Conservation (phyloP, 2,888 invertebrate genomes). For the Abrostola triplasia region DNA sequence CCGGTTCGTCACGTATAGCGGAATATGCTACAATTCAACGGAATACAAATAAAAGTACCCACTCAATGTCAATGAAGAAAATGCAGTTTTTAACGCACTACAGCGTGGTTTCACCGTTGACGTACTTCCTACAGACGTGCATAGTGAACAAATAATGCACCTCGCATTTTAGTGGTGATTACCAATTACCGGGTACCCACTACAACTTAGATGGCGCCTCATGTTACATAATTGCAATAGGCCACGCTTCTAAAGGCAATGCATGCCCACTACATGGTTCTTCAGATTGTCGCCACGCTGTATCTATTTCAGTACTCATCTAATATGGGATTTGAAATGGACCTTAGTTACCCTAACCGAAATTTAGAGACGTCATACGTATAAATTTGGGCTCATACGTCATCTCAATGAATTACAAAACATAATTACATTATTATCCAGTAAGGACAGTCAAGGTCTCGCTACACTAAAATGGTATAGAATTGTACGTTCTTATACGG, state of each 20-base stretch:
- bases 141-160: slow-evolving; percentile 32
- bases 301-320: slow-evolving; percentile 50
- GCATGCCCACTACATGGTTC: slow-evolving; percentile 45
- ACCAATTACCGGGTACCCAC: slow-evolving; percentile 36
- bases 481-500: slow-evolving; percentile 65
- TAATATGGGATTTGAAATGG: slow-evolving; percentile 55
- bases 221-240: slow-evolving; percentile 36
- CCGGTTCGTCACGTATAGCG: slow-evolving; percentile 45
- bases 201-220: slow-evolving; percentile 24
- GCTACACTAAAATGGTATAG: slow-evolving; percentile 66
- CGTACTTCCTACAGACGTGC: slow-evolving; percentile 41
- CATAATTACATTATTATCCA: slow-evolving; percentile 74
- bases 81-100: slow-evolving; percentile 17
- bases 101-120: slow-evolving; percentile 4
- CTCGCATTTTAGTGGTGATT: slow-evolving; percentile 37
- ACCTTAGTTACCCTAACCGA: slow-evolving; percentile 62
- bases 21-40: slow-evolving; percentile 39
- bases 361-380: slow-evolving; percentile 74
- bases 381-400: slow-evolving; percentile 80
- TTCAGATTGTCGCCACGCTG: slow-evolving; percentile 53
- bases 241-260: slow-evolving; percentile 29
- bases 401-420: slow-evolving; percentile 71
- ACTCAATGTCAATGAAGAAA: slow-evolving; percentile 23
- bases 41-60: slow-evolving; percentile 22
- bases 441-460: slow-evolving; percentile 76